These are phyloP conservation scores for Oryzias celebensis DNA, from an alignment of 2,113 vertebrate species.

Conservation along the genomic window DNA sequence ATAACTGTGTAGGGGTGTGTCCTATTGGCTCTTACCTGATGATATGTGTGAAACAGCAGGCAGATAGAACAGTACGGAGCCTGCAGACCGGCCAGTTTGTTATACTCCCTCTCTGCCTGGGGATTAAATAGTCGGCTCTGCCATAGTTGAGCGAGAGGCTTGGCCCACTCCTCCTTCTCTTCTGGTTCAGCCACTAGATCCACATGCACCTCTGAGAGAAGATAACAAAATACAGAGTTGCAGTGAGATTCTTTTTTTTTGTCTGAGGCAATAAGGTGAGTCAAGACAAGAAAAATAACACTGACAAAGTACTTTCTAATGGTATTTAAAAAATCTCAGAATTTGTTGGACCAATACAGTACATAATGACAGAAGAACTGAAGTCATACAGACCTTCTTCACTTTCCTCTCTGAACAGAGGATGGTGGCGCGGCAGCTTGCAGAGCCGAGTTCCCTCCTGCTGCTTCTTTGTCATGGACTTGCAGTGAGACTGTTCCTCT, in stretches of 20 bases:
- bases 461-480: constrained; percentile 85
- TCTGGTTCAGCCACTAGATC: constrained; percentile 75
- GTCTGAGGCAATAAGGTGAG: neutral
- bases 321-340: too few relatives aligned
- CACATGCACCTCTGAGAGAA: constrained; percentile 72
- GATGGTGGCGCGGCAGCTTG: constrained; percentile 90
- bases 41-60: constrained; percentile 88
- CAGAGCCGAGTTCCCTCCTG: constrained; percentile 80
- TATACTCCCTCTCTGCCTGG: constrained; percentile 89
- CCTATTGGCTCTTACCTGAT: constrained; percentile 73
- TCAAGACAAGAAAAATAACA: neutral
- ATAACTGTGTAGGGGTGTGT: neutral
- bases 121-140: constrained; percentile 87
- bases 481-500: constrained; percentile 83
- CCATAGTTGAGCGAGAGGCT: constrained; percentile 88
- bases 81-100: constrained; percentile 84
- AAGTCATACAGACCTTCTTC: constrained; percentile 82
- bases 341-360: too few relatives aligned
- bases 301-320: neutral
- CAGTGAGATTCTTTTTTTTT: neutral
- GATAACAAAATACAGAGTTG: neutral
- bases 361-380: neutral
- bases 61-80: constrained; percentile 92
- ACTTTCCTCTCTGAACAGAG: constrained; percentile 87
- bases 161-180: constrained; percentile 89